Base-by-base conservation (phyloP, 2,113 vertebrate genomes). In the Verasper variegatus region DNA sequence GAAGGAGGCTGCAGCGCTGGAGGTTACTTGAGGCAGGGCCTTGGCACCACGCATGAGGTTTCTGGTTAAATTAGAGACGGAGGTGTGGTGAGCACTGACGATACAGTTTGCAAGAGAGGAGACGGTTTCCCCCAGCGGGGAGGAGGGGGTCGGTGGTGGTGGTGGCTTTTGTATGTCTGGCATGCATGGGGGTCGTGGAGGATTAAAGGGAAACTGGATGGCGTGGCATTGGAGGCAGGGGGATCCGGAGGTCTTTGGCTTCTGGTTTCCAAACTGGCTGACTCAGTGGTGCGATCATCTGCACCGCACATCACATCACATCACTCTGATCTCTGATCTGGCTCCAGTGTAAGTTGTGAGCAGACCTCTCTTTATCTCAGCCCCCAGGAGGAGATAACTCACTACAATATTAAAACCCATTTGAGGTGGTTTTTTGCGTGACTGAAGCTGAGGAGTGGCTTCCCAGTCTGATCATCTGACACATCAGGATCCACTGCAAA, bases 261-360 rank as follows among this genome's bases (percentile, higher is more conserved):
- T 94, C 81, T 84, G 82, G 87, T 92, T 91, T 91, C 80, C 68
- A 85, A 88, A 86, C 40, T 37, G 27, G 83, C 87, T 92, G 90
- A 94, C 68, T 92, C 86, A 87, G 85, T 86, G 84, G 64, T 45
- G 10, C 1, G 66, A 86, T 89, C 78, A 82, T 87, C 82, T 78
- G 82, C 70, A 71, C 70, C 65, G 6, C 70, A 88, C 85, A 88
- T 83, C 89, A 89, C 83, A 88, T 83, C 77, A 37, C 68, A 31
- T 31, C 71, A 70, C 65, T n/a, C 61, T 60, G 0, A 62, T 63
- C 78, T 87, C 71, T 84, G 85, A 90, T 85, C 85, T 81, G 57
- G 83, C 81, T 88, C 86, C 89, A 89, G 65, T 58, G 63, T 80
- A 85, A 63, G 24, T 78, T 60, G 37, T 40, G 37, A 40, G 37